Conservation (phyloP, 2,888 invertebrate species). For the Torymus auratus region DNA sequence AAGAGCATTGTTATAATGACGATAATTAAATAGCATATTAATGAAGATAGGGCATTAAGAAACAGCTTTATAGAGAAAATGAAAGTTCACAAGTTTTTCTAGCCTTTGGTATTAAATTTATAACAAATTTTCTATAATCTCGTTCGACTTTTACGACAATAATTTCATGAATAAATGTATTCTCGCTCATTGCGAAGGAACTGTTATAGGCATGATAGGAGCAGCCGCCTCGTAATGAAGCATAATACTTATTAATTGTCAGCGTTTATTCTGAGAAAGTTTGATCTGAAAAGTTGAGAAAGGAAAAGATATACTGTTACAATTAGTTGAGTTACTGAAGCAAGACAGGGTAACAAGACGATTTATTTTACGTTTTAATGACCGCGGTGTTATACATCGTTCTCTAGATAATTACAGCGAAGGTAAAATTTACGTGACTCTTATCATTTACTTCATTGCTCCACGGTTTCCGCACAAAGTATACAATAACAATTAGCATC, state of each 20-base stretch:
- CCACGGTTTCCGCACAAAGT: too few relatives aligned
- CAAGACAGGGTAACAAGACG: neutral
- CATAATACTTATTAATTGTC: neutral
- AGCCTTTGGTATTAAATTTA: too few relatives aligned
- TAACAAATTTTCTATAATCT: too few relatives aligned
- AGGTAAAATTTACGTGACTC: too few relatives aligned
- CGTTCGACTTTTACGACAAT: too few relatives aligned
- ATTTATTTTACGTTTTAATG: neutral
- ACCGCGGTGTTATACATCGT: neutral
- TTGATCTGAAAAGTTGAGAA: conserved; percentile 22
- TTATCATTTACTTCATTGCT: too few relatives aligned
- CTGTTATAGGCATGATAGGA: neutral
- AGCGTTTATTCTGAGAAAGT: conserved; percentile 9
- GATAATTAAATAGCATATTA: too few relatives aligned
- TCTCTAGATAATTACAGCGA: neutral
- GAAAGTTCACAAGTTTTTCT: too few relatives aligned
- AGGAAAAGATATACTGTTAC: conserved; percentile 8
- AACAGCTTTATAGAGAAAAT: too few relatives aligned
- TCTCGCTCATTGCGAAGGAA: neutral
- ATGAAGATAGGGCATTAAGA: too few relatives aligned
- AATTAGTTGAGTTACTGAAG: conserved; percentile 12
- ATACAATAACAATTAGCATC: too few relatives aligned
- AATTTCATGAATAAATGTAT: neutral
- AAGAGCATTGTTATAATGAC: too few relatives aligned
- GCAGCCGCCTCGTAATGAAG: neutral